These are phyloP conservation scores for Hydrozoanthus tunicans DNA, from an alignment of 64 coral and sea anemone genomes.

Conservation along the genomic window DNA sequence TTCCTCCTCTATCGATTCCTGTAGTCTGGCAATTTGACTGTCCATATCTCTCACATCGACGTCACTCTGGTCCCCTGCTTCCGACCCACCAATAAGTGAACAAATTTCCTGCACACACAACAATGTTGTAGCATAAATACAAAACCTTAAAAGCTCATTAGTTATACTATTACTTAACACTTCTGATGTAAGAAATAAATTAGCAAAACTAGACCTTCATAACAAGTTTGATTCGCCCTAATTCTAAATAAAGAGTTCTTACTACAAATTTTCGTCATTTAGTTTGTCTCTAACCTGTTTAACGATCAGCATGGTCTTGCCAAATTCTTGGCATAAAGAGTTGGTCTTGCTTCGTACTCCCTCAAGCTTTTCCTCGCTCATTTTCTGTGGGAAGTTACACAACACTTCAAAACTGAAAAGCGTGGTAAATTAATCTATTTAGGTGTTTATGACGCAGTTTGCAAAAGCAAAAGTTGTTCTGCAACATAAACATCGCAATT, in stretches of 20 bases:
- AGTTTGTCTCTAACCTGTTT: conserved; percentile 10
- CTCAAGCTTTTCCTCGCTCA: conserved; percentile 13
- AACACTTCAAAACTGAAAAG: background rate
- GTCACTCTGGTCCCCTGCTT: background rate
- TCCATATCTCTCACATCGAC: conserved; percentile 12
- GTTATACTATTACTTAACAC: too few species aligned
- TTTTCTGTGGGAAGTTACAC: conserved; percentile 27
- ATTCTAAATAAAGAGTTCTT: background rate
- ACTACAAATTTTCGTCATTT: background rate
- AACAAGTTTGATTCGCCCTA: too few species aligned
- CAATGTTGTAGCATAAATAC: background rate
- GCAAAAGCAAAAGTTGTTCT: too few species aligned
- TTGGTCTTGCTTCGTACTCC: conserved; percentile 32
- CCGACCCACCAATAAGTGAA: background rate
- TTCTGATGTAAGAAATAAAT: too few species aligned
- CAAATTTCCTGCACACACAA: conserved; percentile 20
- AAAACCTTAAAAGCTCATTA: background rate
- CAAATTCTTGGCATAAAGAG: conserved; percentile 42
- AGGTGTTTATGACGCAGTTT: too few species aligned
- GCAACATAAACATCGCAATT: too few species aligned
- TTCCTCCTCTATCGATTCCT: conserved; percentile 9
- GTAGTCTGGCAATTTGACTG: conserved; percentile 3
- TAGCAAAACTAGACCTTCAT: too few species aligned
- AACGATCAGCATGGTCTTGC: conserved; percentile 9
- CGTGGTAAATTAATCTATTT: too few species aligned